These are phyloP conservation scores for Taenioides sp. DNA, from an alignment of 2,797 vertebrate genomes.

Conservation along the genomic window DNA sequence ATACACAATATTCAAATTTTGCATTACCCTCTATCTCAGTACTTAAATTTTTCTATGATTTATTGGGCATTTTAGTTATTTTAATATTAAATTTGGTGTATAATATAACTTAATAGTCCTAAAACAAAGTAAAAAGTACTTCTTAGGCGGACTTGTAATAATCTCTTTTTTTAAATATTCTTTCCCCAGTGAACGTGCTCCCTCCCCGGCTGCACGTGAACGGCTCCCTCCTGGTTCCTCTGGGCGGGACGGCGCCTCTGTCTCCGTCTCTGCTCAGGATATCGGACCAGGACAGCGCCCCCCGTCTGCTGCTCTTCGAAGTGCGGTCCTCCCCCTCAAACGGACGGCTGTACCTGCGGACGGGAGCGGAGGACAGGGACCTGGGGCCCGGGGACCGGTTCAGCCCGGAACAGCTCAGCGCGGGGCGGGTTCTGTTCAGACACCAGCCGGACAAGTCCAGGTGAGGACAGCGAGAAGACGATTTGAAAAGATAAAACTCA, in stretches of 20 bases:
- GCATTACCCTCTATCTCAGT: too few relatives aligned
- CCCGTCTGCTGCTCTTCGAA: constrained; percentile 72
- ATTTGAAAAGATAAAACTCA: too few relatives aligned
- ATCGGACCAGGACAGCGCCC: constrained; percentile 58
- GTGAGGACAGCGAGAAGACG: constrained; percentile 55
- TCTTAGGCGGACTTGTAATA: too few relatives aligned
- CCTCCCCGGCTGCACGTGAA: constrained; percentile 71
- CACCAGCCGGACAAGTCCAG: constrained; percentile 82
- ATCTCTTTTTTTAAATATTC: too few relatives aligned
- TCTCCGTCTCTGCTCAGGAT: constrained; percentile 70
- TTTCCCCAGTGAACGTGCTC: constrained; percentile 69
- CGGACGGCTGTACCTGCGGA: constrained; percentile 74
- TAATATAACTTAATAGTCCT: too few relatives aligned
- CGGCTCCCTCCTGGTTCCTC: constrained; percentile 80
- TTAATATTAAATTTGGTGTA: too few relatives aligned
- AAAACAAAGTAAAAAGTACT: too few relatives aligned
- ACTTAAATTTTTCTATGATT: too few relatives aligned
- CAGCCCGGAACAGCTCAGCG: constrained; percentile 77
- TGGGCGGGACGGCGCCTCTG: constrained; percentile 77
- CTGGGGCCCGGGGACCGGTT: constrained; percentile 78
- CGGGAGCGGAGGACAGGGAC: constrained; percentile 36
- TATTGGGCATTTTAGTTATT: too few relatives aligned
- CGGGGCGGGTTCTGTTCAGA: constrained; percentile 78
- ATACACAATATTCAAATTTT: too few relatives aligned
- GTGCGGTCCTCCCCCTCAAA: constrained; percentile 79